Percentiles rank a stretch among this genome's conserved stretches.
phyloP scores from a whole-genome alignment of 1,140 invertebrate genomes.

The Bradysia coprophila region DNA sequence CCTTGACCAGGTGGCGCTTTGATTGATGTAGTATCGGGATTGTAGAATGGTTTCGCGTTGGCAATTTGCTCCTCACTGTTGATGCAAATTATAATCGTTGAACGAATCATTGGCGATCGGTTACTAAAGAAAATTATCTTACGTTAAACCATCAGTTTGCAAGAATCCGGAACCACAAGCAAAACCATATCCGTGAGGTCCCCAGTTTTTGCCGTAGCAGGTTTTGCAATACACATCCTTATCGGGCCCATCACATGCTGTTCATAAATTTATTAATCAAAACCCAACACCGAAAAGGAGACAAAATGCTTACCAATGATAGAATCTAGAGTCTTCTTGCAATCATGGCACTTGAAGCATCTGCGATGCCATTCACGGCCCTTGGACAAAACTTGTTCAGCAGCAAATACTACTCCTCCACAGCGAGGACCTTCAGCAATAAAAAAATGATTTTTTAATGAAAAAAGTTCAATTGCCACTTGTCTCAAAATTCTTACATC shows the following conservation, averaged over 20 bases:
- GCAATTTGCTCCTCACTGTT: conserved; percentile 65
- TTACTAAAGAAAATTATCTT: conserved; percentile 18
- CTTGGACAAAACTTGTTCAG: conserved; percentile 74
- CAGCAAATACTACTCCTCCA: conserved; percentile 76
- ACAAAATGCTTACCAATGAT: too few species aligned
- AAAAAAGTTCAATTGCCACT: background rate
- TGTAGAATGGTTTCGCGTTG: conserved; percentile 50
- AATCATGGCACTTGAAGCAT: conserved; percentile 93
- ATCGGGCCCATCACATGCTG: conserved; percentile 80
- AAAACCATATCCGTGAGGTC: conserved; percentile 87
- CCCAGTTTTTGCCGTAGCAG: conserved; percentile 65
- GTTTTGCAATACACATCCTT: conserved; percentile 62
- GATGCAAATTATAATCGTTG: conserved; percentile 2
- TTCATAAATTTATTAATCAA: too few species aligned
- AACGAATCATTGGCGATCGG: too few species aligned
- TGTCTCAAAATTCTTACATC: conserved; percentile 12
- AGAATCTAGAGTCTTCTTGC: conserved; percentile 80
- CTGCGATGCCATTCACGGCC: conserved; percentile 91
- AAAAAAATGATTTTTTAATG: background rate
- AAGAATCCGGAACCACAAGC: conserved; percentile 88
- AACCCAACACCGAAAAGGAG: too few species aligned
- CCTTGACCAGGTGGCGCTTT: conserved; percentile 73
- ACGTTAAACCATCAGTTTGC: conserved; percentile 72
- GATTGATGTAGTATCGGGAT: conserved; percentile 72
- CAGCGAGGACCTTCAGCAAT: conserved; percentile 65